A percentile compares a stretch with the other conserved stretches of the same genome.
Evolutionary conservation across 2,888 invertebrate species (phyloP).

Genomic region (Epicampocera succincta): DNA sequence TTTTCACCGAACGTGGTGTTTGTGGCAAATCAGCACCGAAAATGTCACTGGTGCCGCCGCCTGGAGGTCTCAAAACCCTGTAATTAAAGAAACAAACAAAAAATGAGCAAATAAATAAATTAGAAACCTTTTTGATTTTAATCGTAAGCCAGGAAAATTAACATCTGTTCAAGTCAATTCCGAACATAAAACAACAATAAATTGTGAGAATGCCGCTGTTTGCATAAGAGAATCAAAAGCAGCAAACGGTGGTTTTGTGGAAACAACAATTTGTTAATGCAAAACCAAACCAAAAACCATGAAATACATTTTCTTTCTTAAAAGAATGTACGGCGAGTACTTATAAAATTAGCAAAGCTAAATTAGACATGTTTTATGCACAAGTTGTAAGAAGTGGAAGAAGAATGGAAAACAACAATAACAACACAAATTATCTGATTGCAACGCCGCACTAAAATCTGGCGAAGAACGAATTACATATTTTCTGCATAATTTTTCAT

Average conservation of each 20-base stretch:
- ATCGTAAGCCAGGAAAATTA: constrained; percentile 1
- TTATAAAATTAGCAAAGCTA: no score
- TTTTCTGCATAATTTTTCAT: constrained; percentile 1
- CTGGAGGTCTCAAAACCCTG: constrained; percentile 86
- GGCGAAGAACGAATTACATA: not conserved
- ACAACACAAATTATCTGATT: constrained; percentile 36
- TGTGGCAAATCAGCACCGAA: constrained; percentile 81
- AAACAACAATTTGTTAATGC: constrained; percentile 38
- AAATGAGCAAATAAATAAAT: constrained; percentile 44
- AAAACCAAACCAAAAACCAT: constrained; percentile 72
- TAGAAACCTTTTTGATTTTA: constrained; percentile 46
- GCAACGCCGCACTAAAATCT: no score
- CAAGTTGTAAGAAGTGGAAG: constrained; percentile 30
- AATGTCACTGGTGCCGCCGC: constrained; percentile 85
- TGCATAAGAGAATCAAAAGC: constrained; percentile 11
- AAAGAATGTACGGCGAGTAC: constrained; percentile 45
- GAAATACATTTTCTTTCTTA: constrained; percentile 71
- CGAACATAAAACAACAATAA: not conserved
- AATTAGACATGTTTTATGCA: constrained; percentile 29
- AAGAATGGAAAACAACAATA: no score
- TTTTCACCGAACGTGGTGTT: constrained; percentile 80
- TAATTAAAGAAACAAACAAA: constrained; percentile 74
- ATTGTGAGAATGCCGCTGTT: not conserved
- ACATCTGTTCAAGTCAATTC: constrained; percentile 9
- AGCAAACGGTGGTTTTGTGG: no score